A percentile compares a stretch with the other conserved stretches of the same genome.
phyloP scores from a whole-genome alignment of 37 sponge, comb jelly and placozoan genomes.

The Eunapius fragilis region DNA sequence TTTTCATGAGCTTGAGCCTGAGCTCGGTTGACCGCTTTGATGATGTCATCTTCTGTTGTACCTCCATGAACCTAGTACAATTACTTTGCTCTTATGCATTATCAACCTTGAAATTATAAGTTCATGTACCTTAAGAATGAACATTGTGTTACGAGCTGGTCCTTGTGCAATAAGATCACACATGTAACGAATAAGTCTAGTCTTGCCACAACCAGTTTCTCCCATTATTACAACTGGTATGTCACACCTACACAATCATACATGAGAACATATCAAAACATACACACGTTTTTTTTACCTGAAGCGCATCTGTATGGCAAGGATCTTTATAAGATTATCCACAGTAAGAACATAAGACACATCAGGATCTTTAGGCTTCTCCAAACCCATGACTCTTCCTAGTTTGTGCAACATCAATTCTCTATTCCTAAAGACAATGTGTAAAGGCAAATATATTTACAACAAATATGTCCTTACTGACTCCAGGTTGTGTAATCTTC shows the following conservation, averaged over 20 bases:
- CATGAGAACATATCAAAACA: no score
- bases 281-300: constrained; percentile 1
- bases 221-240: constrained; percentile 98
- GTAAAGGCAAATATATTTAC: not conserved
- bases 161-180: constrained; percentile 58
- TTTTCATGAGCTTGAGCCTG: constrained; percentile 57
- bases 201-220: constrained; percentile 99
- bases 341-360: constrained; percentile 70
- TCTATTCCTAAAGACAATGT: not conserved
- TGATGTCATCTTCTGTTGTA: constrained; percentile 67
- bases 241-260: constrained; percentile 77
- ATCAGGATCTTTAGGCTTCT: constrained; percentile 72
- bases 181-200: constrained; percentile 88
- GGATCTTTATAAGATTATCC: constrained; percentile 82
- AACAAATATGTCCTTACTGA: not conserved
- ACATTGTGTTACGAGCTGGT: constrained; percentile 45
- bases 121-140: constrained; percentile 60
- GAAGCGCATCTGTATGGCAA: constrained; percentile 94
- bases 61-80: constrained; percentile 86
- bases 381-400: constrained; percentile 48
- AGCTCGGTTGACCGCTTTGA: constrained; percentile 56
- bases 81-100: not conserved
- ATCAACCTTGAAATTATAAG: no score
- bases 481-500: constrained; percentile 61
- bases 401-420: constrained; percentile 33